phyloP scores from a whole-genome alignment of 2,113 vertebrate species.

The Oostethus manadensis region DNA sequence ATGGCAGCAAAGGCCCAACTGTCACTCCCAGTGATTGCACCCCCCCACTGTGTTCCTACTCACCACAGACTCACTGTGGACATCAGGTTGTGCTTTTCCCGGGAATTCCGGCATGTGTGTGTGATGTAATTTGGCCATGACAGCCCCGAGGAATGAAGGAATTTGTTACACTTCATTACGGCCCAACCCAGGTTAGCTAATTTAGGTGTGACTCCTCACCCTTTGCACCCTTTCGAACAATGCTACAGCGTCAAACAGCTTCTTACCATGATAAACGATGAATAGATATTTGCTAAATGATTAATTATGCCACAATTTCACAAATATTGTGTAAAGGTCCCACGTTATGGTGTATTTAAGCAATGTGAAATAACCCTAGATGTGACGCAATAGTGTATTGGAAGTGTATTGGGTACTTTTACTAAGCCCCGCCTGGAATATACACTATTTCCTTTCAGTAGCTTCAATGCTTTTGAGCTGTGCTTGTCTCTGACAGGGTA shows the following conservation, averaged over 20 bases:
- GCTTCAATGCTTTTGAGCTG: no score
- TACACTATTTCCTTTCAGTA: no score
- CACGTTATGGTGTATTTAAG: no score
- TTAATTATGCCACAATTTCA: no score
- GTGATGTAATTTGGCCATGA: slow-evolving; percentile 44
- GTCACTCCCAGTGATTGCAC: neutral
- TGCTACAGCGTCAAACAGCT: neutral
- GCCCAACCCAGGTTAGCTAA: slow-evolving; percentile 8
- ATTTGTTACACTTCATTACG: slow-evolving; percentile 11
- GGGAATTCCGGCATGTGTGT: neutral
- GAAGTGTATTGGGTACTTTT: no score
- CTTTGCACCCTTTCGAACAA: neutral
- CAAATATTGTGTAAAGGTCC: no score
- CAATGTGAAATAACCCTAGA: no score
- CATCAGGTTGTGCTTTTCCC: slow-evolving; percentile 32
- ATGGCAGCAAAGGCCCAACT: slow-evolving; percentile 29
- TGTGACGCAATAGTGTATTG: no score
- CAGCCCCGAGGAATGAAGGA: slow-evolving; percentile 14
- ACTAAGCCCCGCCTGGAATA: no score
- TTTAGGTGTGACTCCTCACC: neutral
- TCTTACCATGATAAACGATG: no score
- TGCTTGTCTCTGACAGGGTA: no score
- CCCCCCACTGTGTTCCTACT: neutral
- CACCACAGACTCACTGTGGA: neutral
- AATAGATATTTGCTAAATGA: no score